phyloP scores from a whole-genome alignment of 1,140 invertebrate species.

The Hyposmocoma kahamanoa region DNA sequence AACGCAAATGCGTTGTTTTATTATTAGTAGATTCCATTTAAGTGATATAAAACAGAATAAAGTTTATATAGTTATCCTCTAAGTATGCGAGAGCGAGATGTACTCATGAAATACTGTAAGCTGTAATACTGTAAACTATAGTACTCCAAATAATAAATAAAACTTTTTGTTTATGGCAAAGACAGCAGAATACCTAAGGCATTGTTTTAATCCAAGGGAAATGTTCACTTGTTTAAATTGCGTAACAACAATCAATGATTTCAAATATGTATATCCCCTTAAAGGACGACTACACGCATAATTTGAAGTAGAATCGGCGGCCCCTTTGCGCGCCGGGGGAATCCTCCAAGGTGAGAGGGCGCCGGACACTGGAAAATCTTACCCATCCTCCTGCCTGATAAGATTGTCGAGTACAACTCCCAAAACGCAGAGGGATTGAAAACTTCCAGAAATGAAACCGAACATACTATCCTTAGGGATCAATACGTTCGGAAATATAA shows the following conservation, averaged over 20 bases:
- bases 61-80: too few species aligned
- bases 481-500: constrained; percentile 67
- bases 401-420: constrained; percentile 70
- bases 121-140: too few species aligned
- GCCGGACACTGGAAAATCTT: constrained; percentile 66
- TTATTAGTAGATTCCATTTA: too few species aligned
- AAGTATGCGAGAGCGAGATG: too few species aligned
- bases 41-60: too few species aligned
- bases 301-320: constrained; percentile 60
- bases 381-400: constrained; percentile 50
- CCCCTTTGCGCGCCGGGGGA: constrained; percentile 45
- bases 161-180: too few species aligned
- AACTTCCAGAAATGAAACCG: constrained; percentile 66
- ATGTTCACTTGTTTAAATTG: background rate
- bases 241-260: background rate
- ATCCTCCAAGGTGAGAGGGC: constrained; percentile 60
- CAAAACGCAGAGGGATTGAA: constrained; percentile 67
- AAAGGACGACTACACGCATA: constrained; percentile 41
- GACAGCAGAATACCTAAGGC: too few species aligned
- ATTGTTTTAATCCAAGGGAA: too few species aligned
- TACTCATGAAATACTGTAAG: too few species aligned
- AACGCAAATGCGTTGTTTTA: too few species aligned
- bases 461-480: constrained; percentile 60
- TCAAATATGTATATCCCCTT: constrained; percentile 29
- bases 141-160: too few species aligned